Evolutionary conservation across 2,113 vertebrate species (phyloP).

Genomic region (Hydropotes inermis): DNA sequence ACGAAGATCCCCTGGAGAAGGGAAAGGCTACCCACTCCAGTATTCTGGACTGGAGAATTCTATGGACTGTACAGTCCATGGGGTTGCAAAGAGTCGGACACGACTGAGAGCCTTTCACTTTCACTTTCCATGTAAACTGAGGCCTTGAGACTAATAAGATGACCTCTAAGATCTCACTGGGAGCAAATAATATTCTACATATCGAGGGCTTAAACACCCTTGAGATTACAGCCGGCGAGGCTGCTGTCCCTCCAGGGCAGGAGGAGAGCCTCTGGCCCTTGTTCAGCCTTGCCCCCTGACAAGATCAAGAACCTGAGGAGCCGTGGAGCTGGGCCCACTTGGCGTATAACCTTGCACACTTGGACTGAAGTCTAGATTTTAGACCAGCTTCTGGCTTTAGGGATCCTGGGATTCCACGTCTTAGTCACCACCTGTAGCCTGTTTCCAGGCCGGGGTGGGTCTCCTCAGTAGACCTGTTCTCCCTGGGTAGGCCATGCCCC

Average conservation of each 20-base stretch:
- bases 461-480: not conserved
- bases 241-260: not conserved
- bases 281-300: accelerated
- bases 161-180: not conserved
- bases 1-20: not conserved
- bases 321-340: not conserved
- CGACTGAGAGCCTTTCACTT: accelerated
- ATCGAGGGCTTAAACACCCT: not conserved
- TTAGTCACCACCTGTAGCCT: not conserved
- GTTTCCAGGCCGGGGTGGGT: not conserved
- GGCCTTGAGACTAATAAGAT: not conserved
- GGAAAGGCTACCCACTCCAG: not conserved
- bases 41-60: not conserved
- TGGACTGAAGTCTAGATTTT: not conserved
- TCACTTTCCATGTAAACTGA: not conserved
- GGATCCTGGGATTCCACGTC: not conserved
- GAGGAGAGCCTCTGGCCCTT: not conserved
- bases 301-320: too few species aligned
- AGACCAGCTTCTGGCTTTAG: not conserved
- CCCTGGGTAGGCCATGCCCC: not conserved
- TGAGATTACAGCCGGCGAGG: not conserved
- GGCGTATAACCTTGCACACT: not conserved
- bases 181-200: not conserved
- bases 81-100: not conserved
- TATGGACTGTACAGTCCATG: not conserved